Base-by-base conservation (phyloP, 2,888 invertebrate genomes). In the Clusia tigrina region DNA sequence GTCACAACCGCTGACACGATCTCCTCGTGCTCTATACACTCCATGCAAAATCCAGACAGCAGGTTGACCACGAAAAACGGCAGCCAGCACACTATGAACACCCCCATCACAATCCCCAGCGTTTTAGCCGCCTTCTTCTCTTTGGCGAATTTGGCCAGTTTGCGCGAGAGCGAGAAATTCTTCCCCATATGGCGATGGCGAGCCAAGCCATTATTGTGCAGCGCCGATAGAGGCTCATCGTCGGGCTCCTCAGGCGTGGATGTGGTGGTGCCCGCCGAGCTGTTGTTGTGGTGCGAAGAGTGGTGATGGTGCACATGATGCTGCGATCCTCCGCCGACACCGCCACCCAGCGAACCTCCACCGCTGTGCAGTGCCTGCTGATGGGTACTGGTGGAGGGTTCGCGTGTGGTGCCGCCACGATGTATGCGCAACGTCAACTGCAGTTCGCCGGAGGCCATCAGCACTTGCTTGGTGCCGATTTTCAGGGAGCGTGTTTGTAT, bases 41-140 rank as follows among this genome's bases (percentile, higher is more conserved):
- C 88, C 67, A 90, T 88, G 84, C 95, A 94, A 79, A 98, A 91
- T 18, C 96, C 97, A 53, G 94, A 93, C 76, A 96, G 85, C 61
- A 98, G 86, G 84, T 97, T 97, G 71, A 95, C 94, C 69, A 97
- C 94, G 83, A 98, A 98, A 85, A 98, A 98, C 66, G 98, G 98
- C 74, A 97, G 87, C 97, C 97, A 98, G 83, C 97, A 98, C 71
- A 96, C 90, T 79, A 97, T 96, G 83, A 97, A 97, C 69, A 95
- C 95, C 63, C 96, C 96, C 92, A 97, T 96, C 74, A 97, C 96
- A 80, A 97, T 96, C 54, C 96, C 97, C 71, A 98, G 85, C 9
- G 97, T 98, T 85, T 97, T 97, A 2, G 98, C 98, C 9, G 98
- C 98, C 83, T 98, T 98, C 83, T 96, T 96, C 83, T 97, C 98